These are phyloP conservation scores for Leuctra nigra DNA, from an alignment of 2,888 invertebrate species.

Conservation along the genomic window DNA sequence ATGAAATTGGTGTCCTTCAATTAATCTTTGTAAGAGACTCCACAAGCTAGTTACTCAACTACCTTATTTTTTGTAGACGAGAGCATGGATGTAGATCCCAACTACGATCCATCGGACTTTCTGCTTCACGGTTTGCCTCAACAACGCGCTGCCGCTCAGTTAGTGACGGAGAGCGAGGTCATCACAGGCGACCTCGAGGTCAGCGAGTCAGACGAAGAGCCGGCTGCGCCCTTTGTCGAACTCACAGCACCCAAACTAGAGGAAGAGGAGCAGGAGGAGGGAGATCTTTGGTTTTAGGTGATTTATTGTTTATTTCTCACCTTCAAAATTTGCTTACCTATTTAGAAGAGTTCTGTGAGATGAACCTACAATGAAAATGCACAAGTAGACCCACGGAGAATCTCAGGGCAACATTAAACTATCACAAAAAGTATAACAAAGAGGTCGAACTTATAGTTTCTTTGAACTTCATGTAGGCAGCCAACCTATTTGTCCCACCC, in stretches of 20 bases:
- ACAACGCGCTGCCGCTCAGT: constrained; percentile 30
- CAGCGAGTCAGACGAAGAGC: constrained; percentile 68
- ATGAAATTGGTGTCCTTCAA: too few species aligned
- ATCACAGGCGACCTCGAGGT: constrained; percentile 70
- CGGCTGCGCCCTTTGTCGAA: constrained; percentile 33
- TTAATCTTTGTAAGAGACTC: too few species aligned
- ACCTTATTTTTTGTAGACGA: too few species aligned
- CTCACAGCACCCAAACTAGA: constrained; percentile 17
- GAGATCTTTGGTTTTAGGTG: constrained; percentile 53
- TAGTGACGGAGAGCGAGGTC: constrained; percentile 40
- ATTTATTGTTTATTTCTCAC: background rate
- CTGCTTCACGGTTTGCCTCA: constrained; percentile 50
- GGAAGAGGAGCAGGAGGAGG: constrained; percentile 46
- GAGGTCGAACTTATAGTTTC: too few species aligned
- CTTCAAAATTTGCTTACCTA: background rate
- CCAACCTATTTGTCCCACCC: too few species aligned
- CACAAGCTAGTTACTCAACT: too few species aligned
- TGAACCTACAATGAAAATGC: too few species aligned
- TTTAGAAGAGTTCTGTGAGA: too few species aligned
- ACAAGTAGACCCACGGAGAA: too few species aligned
- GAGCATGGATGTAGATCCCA: constrained; percentile 69
- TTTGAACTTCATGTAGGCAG: too few species aligned
- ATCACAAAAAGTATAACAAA: too few species aligned
- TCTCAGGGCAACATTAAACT: too few species aligned
- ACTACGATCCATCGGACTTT: constrained; percentile 83